Conservation (phyloP, 2,888 invertebrate genomes). For the Trichopria drosophilae region DNA sequence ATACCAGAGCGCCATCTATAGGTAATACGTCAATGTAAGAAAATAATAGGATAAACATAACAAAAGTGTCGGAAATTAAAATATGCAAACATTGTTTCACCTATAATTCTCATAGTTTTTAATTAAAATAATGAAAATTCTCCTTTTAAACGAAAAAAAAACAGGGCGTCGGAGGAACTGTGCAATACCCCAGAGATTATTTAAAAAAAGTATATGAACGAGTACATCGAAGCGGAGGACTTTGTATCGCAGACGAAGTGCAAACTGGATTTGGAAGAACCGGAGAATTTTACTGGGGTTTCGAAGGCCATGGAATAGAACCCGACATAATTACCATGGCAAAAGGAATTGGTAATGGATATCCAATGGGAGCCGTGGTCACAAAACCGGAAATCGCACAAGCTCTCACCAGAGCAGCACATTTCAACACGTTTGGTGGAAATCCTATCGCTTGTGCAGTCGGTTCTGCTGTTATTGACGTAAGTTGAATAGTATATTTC, state of each 20-base stretch:
- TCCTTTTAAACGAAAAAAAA: no score
- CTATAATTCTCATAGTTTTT: no score
- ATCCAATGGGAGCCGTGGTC: slow-evolving; percentile 92
- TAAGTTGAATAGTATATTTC: slow-evolving; percentile 56
- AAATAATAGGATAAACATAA: no score
- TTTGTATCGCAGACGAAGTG: slow-evolving; percentile 93
- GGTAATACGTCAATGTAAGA: no score
- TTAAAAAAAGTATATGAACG: slow-evolving; percentile 78
- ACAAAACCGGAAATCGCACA: slow-evolving; percentile 87
- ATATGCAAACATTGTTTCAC: no score
- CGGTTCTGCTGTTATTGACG: slow-evolving; percentile 90
- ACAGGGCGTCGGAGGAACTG: slow-evolving; percentile 85
- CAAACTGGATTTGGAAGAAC: slow-evolving; percentile 96
- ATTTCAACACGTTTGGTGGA: slow-evolving; percentile 97
- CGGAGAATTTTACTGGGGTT: slow-evolving; percentile 96
- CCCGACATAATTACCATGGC: slow-evolving; percentile 98
- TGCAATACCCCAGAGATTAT: slow-evolving; percentile 90
- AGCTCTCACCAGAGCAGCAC: slow-evolving; percentile 73
- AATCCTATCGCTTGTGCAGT: slow-evolving; percentile 88
- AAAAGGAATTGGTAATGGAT: slow-evolving; percentile 94
- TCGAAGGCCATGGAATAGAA: slow-evolving; percentile 78
- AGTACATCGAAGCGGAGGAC: slow-evolving; percentile 79
- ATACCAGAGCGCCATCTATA: no score
- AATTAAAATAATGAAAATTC: no score
- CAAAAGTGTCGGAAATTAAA: no score